Conservation (phyloP, 2,888 invertebrate species). For the Cephus nigrinus region DNA sequence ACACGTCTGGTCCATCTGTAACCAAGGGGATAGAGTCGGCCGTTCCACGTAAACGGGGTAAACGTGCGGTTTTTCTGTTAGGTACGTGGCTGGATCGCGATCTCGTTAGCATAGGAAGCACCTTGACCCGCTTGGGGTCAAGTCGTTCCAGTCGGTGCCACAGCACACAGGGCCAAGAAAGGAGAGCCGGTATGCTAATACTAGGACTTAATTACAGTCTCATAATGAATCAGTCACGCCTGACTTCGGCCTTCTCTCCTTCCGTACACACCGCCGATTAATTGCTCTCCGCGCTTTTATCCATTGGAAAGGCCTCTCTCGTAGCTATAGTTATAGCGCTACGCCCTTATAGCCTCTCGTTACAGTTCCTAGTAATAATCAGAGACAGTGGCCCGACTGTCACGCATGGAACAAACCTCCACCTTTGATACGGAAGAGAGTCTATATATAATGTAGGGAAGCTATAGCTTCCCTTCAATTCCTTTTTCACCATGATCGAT, state of each 20-base stretch:
- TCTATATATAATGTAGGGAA: too few relatives aligned
- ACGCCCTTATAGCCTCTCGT: neutral
- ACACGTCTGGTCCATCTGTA: slow-evolving; percentile 45
- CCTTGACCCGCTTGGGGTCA: slow-evolving; percentile 39
- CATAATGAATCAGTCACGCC: slow-evolving; percentile 60
- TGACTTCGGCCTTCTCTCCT: slow-evolving; percentile 23
- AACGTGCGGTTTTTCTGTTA: slow-evolving; percentile 31
- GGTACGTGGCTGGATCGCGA: slow-evolving; percentile 31
- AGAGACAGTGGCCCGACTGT: neutral
- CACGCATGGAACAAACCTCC: neutral
- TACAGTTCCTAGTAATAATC: neutral
- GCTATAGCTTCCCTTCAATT: neutral
- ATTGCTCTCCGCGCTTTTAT: slow-evolving; percentile 27
- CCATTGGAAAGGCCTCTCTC: neutral
- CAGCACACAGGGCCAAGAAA: slow-evolving; percentile 6
- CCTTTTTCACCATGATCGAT: neutral
- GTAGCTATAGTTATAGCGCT: too few relatives aligned
- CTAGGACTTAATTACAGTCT: slow-evolving; percentile 55
- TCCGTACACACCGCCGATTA: slow-evolving; percentile 47
- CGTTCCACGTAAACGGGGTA: slow-evolving; percentile 32
- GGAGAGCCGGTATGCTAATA: slow-evolving; percentile 55
- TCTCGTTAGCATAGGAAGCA: slow-evolving; percentile 55
- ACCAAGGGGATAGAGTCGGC: slow-evolving; percentile 25
- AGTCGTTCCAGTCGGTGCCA: slow-evolving; percentile 43
- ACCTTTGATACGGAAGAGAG: neutral